These are phyloP conservation scores for Helicolenus hilgendorfi DNA, from an alignment of 2,797 vertebrate genomes.

Conservation along the genomic window DNA sequence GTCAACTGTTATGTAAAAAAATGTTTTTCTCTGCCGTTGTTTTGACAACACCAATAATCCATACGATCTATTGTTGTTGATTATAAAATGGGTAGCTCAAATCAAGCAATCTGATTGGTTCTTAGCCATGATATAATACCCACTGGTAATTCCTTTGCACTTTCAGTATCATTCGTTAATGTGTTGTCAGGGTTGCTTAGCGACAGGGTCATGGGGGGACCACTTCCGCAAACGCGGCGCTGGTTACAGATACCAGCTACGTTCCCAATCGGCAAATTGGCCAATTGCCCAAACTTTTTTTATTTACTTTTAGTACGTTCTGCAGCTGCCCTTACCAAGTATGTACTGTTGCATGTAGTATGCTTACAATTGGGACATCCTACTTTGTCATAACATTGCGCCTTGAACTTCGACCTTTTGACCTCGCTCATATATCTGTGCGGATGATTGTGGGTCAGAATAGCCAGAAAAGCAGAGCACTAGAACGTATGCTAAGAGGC, in stretches of 20 bases:
- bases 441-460: background rate
- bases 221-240: background rate
- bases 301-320: no score
- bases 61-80: background rate
- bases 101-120: background rate
- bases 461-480: background rate
- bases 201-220: background rate
- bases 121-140: background rate
- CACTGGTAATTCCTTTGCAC: background rate
- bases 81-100: background rate
- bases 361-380: background rate
- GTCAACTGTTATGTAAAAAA: background rate
- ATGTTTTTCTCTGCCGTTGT: background rate
- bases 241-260: background rate
- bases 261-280: no score
- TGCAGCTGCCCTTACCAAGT: no score
- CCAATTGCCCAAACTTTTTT: no score
- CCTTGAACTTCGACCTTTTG: background rate
- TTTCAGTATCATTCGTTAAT: background rate
- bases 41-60: background rate
- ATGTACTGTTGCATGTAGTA: background rate
- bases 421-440: background rate
- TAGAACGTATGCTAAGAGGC: no score
- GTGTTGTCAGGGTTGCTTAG: background rate
- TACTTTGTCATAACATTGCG: background rate